Evolutionary conservation across 2,113 vertebrate species (phyloP).

Genomic region (cat (Felis catus)): DNA sequence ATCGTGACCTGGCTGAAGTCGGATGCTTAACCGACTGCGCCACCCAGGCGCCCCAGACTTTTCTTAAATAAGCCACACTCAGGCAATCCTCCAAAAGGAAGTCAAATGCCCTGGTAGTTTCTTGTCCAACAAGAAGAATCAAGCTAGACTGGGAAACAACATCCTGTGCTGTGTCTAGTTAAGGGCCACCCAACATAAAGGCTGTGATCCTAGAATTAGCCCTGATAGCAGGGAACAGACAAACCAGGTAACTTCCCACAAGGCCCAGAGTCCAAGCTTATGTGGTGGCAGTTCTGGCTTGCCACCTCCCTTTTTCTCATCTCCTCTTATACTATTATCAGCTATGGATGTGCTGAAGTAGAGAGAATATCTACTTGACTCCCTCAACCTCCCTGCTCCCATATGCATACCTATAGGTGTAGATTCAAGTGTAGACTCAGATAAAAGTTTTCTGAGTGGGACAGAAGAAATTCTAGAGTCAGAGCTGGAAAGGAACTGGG

Average conservation of each 20-base stretch:
- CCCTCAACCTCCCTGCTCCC: not conserved
- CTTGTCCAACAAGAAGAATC: slow-evolving; percentile 19
- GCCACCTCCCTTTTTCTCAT: not conserved
- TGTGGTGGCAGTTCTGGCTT: not conserved
- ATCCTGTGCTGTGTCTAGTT: not conserved
- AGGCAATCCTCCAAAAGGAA: slow-evolving; percentile 3
- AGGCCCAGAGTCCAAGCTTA: not conserved
- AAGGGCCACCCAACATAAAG: not conserved
- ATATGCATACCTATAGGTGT: not conserved
- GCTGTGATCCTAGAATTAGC: not conserved
- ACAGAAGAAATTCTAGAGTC: not conserved
- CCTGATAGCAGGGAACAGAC: not conserved
- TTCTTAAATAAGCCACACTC: slow-evolving; percentile 17
- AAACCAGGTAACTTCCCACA: not conserved
- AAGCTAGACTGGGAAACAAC: not conserved
- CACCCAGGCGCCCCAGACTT: too few species aligned
- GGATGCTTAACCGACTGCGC: too few species aligned
- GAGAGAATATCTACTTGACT: not conserved
- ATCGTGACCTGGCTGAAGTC: too few species aligned
- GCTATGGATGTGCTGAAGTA: not conserved
- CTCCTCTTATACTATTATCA: not conserved
- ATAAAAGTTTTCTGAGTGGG: not conserved
- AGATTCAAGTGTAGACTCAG: not conserved
- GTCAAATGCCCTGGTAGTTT: not conserved
- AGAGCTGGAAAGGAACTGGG: not conserved